These are phyloP conservation scores for Mystacides longicornis DNA, from an alignment of 2,888 invertebrate species.

Conservation along the genomic window DNA sequence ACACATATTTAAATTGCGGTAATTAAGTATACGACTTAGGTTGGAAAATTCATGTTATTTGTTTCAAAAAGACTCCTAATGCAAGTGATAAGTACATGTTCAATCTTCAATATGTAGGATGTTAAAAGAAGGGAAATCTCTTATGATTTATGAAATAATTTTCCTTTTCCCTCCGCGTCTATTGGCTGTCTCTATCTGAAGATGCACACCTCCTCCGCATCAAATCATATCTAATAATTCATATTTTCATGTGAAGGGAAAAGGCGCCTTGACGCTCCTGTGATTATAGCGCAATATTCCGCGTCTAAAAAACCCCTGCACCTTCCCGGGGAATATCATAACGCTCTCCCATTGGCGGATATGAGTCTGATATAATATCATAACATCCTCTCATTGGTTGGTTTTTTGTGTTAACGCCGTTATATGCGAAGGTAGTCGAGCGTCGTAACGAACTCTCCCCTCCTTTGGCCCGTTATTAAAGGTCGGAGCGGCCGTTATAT, in stretches of 20 bases:
- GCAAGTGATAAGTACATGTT: no score
- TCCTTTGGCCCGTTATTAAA: slow-evolving; percentile 32
- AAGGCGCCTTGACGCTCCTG: slow-evolving; percentile 33
- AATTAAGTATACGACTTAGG: no score
- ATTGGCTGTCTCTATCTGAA: slow-evolving; percentile 11
- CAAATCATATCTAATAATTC: slow-evolving; percentile 19
- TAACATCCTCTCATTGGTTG: slow-evolving; percentile 51
- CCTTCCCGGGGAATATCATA: slow-evolving; percentile 42
- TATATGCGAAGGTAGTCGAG: slow-evolving; percentile 2
- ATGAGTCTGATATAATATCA: slow-evolving; percentile 56
- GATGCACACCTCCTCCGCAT: neutral
- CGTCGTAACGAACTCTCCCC: slow-evolving; percentile 24
- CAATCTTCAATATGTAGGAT: no score
- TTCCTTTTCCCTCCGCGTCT: neutral
- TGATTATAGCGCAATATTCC: slow-evolving; percentile 33
- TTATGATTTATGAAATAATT: neutral
- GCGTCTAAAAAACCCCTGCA: slow-evolving; percentile 19
- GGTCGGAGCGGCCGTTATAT: slow-evolving; percentile 38
- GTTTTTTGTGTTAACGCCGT: slow-evolving; percentile 9
- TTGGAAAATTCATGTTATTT: no score
- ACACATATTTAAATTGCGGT: no score
- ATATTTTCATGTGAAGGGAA: slow-evolving; percentile 14
- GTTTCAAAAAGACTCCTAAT: no score
- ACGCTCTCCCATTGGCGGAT: slow-evolving; percentile 48
- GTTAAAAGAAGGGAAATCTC: neutral